phyloP scores from a whole-genome alignment of 2,888 invertebrate genomes.

The Helobdella robusta region DNA sequence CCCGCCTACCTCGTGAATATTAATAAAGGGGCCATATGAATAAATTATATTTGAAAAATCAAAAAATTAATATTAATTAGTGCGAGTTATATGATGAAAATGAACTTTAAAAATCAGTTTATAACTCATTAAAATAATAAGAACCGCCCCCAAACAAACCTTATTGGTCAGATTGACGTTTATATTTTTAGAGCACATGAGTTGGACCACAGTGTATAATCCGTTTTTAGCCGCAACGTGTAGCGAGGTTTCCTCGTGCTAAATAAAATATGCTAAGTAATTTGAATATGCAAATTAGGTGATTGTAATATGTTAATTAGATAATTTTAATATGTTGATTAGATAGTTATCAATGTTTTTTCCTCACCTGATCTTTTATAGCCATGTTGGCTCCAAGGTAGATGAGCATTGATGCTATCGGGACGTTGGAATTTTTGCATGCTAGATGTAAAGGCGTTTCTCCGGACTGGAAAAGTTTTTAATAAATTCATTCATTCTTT shows the following conservation, averaged over 20 bases:
- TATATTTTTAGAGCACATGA: conserved; percentile 49
- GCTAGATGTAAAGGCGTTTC: conserved; percentile 59
- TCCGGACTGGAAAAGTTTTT: conserved; percentile 38
- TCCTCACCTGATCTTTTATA: conserved; percentile 40
- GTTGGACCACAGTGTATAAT: conserved; percentile 51
- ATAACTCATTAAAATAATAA: too few species aligned
- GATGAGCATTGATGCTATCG: conserved; percentile 57
- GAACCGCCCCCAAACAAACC: too few species aligned
- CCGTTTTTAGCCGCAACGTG: conserved; percentile 57
- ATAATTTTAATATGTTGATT: background rate
- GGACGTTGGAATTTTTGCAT: conserved; percentile 54
- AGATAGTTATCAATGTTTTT: background rate
- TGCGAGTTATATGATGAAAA: too few species aligned
- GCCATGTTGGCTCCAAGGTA: conserved; percentile 61
- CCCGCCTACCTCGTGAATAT: conserved; percentile 31
- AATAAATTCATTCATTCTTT: background rate
- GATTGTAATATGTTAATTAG: background rate
- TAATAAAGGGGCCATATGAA: too few species aligned
- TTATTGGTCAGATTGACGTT: conserved; percentile 51
- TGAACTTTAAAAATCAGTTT: too few species aligned
- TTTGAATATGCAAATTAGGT: background rate
- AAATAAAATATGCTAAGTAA: background rate
- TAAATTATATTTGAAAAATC: too few species aligned
- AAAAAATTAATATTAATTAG: too few species aligned
- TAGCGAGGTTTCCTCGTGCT: conserved; percentile 54